These are phyloP conservation scores for Clarias magur DNA, from an alignment of 2,113 vertebrate species.

Conservation along the genomic window DNA sequence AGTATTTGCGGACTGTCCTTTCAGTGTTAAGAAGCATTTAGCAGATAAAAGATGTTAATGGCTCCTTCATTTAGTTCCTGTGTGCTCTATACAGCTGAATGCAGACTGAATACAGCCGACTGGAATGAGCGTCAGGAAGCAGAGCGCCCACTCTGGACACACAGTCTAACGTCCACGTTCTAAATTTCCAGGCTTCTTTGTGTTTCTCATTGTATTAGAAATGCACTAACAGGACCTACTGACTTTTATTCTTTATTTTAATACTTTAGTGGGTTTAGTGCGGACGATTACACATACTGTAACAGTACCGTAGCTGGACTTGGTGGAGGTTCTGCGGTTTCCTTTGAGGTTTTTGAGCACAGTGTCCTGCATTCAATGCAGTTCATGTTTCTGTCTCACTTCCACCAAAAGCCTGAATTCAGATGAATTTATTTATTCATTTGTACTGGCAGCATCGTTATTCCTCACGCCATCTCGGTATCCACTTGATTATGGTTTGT, in stretches of 20 bases:
- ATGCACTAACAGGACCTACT: too few relatives aligned
- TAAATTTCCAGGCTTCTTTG: neutral
- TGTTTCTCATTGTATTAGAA: neutral
- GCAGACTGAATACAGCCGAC: neutral
- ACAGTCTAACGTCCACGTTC: neutral
- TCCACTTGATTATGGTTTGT: constrained; percentile 10
- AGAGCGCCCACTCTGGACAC: constrained; percentile 17
- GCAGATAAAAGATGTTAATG: constrained; percentile 72
- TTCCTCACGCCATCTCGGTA: neutral
- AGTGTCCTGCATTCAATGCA: neutral
- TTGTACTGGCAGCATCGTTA: constrained; percentile 12
- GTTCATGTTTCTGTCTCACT: neutral
- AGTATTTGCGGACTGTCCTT: constrained; percentile 61
- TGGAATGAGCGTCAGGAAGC: neutral
- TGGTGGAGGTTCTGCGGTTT: neutral
- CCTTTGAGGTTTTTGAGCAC: neutral
- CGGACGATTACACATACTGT: neutral
- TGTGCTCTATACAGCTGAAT: constrained; percentile 51
- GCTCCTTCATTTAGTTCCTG: constrained; percentile 60
- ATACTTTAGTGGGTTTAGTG: too few relatives aligned
- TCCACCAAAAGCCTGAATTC: neutral
- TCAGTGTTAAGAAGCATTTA: constrained; percentile 61
- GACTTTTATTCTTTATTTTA: too few relatives aligned
- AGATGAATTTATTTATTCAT: constrained; percentile 8
- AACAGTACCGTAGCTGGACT: neutral